A percentile compares a stretch with the other conserved stretches of the same genome.
These are phyloP conservation scores for Hypothenemus hampei DNA, from an alignment of 1,140 invertebrate species.

Conservation along the genomic window DNA sequence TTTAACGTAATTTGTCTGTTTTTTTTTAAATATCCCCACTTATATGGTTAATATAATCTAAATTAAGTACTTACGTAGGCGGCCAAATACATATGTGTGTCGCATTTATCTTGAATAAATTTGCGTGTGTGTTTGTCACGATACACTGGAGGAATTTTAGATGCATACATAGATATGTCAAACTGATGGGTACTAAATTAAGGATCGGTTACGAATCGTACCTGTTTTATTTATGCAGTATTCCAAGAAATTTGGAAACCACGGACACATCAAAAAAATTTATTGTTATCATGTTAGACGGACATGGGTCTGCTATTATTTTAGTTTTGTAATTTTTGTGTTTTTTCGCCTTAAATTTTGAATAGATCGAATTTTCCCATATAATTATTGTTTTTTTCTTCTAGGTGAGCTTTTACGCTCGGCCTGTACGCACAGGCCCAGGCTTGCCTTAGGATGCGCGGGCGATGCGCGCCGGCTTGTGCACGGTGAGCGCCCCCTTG, in stretches of 20 bases:
- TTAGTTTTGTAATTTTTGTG: neutral
- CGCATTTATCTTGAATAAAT: constrained; percentile 6
- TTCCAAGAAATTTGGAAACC: no score
- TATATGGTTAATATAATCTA: constrained; percentile 8
- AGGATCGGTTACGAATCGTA: no score
- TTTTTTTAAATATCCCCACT: constrained; percentile 3
- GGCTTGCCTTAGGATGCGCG: constrained; percentile 42
- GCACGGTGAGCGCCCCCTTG: constrained; percentile 47
- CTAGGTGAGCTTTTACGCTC: constrained; percentile 27
- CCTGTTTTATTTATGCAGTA: no score
- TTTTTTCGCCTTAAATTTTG: neutral
- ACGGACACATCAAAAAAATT: no score
- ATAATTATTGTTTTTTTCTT: constrained; percentile 17
- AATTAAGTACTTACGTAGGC: constrained; percentile 8
- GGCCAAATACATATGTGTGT: neutral
- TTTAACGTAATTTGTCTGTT: constrained; percentile 3
- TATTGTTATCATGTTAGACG: no score
- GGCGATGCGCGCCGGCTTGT: constrained; percentile 47
- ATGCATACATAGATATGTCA: constrained; percentile 2
- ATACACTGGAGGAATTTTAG: constrained; percentile 1
- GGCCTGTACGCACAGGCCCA: constrained; percentile 29
- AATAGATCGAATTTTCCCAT: neutral
- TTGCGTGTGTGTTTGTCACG: neutral
- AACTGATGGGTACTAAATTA: no score
- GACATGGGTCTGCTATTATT: no score